phyloP scores from a whole-genome alignment of 53 echinoderm and acorn worm genomes.

The Patiria pectinifera region DNA sequence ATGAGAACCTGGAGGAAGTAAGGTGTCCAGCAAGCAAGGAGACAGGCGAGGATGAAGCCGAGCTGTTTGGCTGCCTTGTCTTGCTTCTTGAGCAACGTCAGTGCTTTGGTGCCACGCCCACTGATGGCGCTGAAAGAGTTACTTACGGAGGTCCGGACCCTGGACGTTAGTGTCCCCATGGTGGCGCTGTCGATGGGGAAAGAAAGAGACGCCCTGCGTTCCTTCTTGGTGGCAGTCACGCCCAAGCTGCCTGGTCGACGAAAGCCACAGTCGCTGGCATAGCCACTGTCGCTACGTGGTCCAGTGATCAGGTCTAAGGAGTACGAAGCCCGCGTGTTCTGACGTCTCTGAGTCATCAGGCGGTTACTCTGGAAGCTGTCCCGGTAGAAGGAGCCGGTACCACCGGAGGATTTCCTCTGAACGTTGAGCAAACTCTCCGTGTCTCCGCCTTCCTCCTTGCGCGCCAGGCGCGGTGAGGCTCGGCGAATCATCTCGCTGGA shows the following conservation, averaged over 20 bases:
- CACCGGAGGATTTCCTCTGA: conserved; percentile 19
- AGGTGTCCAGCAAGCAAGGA: conserved; percentile 94
- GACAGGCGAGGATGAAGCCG: conserved; percentile 83
- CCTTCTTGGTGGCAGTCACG: conserved; percentile 37
- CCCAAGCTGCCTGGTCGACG: conserved; percentile 42
- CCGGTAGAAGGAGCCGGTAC: conserved; percentile 48
- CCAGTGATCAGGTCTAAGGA: conserved; percentile 54
- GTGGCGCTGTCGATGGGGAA: conserved; percentile 71
- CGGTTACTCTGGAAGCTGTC: conserved; percentile 63
- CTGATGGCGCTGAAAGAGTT: conserved; percentile 87
- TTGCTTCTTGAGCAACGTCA: conserved; percentile 81
- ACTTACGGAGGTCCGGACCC: conserved; percentile 82
- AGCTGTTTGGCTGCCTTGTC: conserved; percentile 98
- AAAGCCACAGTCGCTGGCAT: conserved; percentile 71
- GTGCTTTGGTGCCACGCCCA: conserved; percentile 86
- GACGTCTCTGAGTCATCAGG: conserved; percentile 44
- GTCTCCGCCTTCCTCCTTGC: conserved; percentile 55
- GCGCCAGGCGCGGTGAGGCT: conserved; percentile 49
- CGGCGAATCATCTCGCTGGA: conserved; percentile 63
- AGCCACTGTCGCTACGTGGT: conserved; percentile 65
- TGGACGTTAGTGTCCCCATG: conserved; percentile 66
- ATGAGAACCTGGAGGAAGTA: conserved; percentile 92
- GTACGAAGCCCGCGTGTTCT: conserved; percentile 52
- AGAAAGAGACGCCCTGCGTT: conserved; percentile 70
- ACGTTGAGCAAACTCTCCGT: conserved; percentile 41